Evolutionary conservation across 1,140 invertebrate genomes (phyloP).

Genomic region (Drosophila eugracilis): DNA sequence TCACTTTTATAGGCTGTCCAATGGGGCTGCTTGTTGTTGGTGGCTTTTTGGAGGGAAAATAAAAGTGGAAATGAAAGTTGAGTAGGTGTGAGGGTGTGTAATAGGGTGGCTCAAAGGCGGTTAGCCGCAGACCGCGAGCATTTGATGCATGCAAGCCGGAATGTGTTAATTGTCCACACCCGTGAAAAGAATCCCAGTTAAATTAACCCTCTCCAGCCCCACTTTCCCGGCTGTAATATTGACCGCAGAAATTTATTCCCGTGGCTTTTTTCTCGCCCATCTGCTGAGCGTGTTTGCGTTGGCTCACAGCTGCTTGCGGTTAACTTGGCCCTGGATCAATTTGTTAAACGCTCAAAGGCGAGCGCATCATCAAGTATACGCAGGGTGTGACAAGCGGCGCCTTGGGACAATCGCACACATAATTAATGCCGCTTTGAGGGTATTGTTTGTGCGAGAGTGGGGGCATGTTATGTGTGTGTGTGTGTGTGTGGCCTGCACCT

Average conservation of each 20-base stretch:
- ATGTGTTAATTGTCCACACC: conserved; percentile 62
- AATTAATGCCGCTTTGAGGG: conserved; percentile 61
- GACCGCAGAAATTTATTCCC: conserved; percentile 46
- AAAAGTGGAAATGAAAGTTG: conserved; percentile 7
- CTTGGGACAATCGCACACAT: conserved; percentile 43
- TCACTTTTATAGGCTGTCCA: conserved; percentile 25
- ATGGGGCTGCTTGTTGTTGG: conserved; percentile 4
- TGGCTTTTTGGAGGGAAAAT: conserved; percentile 27
- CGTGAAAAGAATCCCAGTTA: conserved; percentile 34
- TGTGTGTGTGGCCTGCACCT: conserved; percentile 31
- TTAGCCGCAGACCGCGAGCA: conserved; percentile 67
- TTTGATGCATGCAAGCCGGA: conserved; percentile 52
- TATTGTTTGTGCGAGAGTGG: conserved; percentile 28
- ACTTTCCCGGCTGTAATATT: conserved; percentile 2
- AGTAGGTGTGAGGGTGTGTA: not conserved
- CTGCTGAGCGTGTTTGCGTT: conserved; percentile 20
- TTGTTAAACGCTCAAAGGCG: conserved; percentile 34
- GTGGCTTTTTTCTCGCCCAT: conserved; percentile 21
- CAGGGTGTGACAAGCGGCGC: conserved; percentile 23
- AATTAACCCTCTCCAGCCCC: conserved; percentile 12
- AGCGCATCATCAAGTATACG: conserved; percentile 25
- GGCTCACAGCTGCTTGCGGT: conserved; percentile 44
- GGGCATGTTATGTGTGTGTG: too few relatives aligned
- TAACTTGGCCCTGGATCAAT: conserved; percentile 27
- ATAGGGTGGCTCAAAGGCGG: conserved; percentile 44